These are phyloP conservation scores for Vireo griseus DNA, from an alignment of 2,797 vertebrate genomes.

Conservation along the genomic window DNA sequence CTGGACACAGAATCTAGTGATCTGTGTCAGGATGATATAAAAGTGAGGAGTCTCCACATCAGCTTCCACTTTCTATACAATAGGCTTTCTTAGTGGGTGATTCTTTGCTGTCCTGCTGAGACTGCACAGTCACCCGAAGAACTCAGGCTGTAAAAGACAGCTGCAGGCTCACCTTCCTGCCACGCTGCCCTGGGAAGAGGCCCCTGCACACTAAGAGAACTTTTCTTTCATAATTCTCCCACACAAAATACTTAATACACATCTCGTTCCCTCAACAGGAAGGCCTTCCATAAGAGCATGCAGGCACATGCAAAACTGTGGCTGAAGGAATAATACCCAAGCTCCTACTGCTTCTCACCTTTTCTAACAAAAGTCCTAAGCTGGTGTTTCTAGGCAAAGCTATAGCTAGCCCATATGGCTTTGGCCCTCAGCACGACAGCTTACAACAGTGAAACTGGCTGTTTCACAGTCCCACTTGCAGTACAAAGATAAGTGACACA, in stretches of 20 bases:
- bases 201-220: neutral
- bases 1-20: neutral
- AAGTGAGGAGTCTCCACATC: neutral
- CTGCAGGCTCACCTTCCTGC: neutral
- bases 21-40: neutral
- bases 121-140: neutral
- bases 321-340: neutral
- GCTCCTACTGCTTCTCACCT: neutral
- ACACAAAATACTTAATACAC: neutral
- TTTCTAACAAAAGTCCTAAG: neutral
- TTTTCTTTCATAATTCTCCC: neutral
- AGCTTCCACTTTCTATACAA: neutral
- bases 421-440: neutral
- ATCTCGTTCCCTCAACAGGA: neutral
- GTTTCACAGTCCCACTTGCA: neutral
- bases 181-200: neutral
- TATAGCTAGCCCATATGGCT: fast-evolving
- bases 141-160: neutral
- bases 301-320: fast-evolving
- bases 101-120: neutral
- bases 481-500: fast-evolving
- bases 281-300: neutral
- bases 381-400: neutral
- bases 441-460: neutral
- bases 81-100: fast-evolving